A percentile compares a stretch with the other conserved stretches of the same genome.
phyloP scores from a whole-genome alignment of 35 echinoderm and acorn worm genomes.

The Ophiothrix spiculata region DNA sequence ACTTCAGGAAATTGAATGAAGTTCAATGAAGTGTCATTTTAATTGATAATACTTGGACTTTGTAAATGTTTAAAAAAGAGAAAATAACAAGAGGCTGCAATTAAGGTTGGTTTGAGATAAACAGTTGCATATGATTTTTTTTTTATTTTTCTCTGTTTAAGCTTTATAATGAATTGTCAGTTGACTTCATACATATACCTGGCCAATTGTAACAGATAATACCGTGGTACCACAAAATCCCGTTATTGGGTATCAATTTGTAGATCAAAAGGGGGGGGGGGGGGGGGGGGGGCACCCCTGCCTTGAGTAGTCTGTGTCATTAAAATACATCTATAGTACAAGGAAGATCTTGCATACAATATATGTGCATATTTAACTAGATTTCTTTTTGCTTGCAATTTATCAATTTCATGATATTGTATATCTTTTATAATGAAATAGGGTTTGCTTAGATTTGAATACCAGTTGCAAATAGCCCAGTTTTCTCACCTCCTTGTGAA shows the following conservation, averaged over 20 bases:
- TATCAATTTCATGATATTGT: neutral
- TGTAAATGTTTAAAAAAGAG: no score
- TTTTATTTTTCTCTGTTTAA: neutral
- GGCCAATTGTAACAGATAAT: neutral
- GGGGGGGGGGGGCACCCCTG: no score
- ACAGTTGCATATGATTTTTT: neutral
- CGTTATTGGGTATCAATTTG: no score
- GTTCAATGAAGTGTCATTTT: no score
- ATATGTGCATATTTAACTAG: neutral
- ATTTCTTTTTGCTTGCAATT: neutral
- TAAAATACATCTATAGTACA: neutral
- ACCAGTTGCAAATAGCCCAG: constrained; percentile 8
- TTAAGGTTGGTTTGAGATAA: no score
- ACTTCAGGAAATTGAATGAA: no score
- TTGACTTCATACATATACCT: neutral
- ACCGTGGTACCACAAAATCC: no score
- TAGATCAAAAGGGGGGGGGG: no score
- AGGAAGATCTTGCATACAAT: neutral
- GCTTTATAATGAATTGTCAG: neutral
- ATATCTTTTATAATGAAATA: constrained; percentile 16
- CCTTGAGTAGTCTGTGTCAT: neutral
- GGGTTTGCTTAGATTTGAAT: constrained; percentile 42
- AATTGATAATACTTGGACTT: no score
- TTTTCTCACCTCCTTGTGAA: constrained; percentile 35
- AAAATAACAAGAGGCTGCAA: no score